Evolutionary conservation across 2,888 invertebrate genomes (phyloP).

Genomic region (Rhopalosiphum nymphaeae): DNA sequence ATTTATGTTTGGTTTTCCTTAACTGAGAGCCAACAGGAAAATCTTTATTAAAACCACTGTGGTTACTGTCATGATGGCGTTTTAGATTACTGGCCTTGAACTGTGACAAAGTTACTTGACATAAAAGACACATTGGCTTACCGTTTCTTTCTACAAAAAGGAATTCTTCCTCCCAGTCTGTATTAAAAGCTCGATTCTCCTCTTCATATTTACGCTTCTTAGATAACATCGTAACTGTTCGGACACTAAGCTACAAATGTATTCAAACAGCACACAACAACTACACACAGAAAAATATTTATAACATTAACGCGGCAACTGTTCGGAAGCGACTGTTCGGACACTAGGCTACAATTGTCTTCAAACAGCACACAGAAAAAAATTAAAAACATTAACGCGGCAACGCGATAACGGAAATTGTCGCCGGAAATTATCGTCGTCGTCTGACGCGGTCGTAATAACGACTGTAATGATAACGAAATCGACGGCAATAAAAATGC

Average conservation of each 20-base stretch:
- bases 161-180: constrained; percentile 28
- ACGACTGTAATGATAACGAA: too few relatives aligned
- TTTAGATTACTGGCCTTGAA: constrained; percentile 32
- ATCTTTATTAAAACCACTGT: constrained; percentile 36
- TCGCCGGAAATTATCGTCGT: too few relatives aligned
- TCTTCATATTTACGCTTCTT: constrained; percentile 32
- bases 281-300: too few relatives aligned
- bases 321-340: too few relatives aligned
- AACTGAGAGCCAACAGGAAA: constrained; percentile 35
- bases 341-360: neutral
- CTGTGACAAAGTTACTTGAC: constrained; percentile 39
- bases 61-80: constrained; percentile 41
- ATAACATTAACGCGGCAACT: too few relatives aligned
- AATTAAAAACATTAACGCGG: too few relatives aligned
- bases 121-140: constrained; percentile 34
- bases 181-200: constrained; percentile 42
- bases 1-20: constrained; percentile 25
- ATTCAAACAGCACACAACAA: too few relatives aligned
- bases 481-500: too few relatives aligned
- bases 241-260: too few relatives aligned
- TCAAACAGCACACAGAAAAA: neutral
- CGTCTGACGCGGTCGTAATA: too few relatives aligned
- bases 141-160: constrained; percentile 40
- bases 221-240: constrained; percentile 17
- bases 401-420: too few relatives aligned